Conservation (phyloP, 1,140 invertebrate species). For the Neotoxoptera formosana region DNA sequence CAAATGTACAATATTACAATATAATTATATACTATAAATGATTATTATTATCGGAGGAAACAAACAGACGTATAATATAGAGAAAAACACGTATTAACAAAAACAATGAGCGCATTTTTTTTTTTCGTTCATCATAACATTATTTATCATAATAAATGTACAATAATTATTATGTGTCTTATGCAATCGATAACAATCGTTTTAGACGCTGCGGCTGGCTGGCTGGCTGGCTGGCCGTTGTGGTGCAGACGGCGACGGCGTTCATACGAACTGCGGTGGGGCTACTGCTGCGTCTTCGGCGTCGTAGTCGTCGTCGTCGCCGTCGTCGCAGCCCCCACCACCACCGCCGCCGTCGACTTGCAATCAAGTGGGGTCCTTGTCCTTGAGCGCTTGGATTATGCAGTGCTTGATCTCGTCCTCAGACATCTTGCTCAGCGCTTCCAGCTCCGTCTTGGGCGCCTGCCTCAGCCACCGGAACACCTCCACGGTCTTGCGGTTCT, state of each 20-base stretch:
- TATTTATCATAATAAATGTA: too few species aligned
- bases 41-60: background rate
- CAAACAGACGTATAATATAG: background rate
- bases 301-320: background rate
- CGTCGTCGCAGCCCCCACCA: too few species aligned
- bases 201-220: background rate
- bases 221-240: too few species aligned
- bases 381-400: constrained; percentile 59
- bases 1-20: background rate
- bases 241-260: too few species aligned
- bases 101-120: constrained; percentile 40
- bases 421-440: constrained; percentile 59
- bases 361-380: constrained; percentile 61
- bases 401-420: constrained; percentile 60
- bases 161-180: background rate
- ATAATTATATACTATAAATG: background rate
- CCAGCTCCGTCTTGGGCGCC: constrained; percentile 59
- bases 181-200: background rate
- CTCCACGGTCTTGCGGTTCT: constrained; percentile 50
- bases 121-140: background rate
- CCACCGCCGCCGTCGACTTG: background rate
- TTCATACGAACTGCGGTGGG: background rate
- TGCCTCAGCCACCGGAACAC: constrained; percentile 58
- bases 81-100: background rate
- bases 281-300: background rate